A percentile compares a stretch with the other conserved stretches of the same genome.
Conservation (phyloP, 2,113 vertebrate genomes). For the Mionectes macconnelli region DNA sequence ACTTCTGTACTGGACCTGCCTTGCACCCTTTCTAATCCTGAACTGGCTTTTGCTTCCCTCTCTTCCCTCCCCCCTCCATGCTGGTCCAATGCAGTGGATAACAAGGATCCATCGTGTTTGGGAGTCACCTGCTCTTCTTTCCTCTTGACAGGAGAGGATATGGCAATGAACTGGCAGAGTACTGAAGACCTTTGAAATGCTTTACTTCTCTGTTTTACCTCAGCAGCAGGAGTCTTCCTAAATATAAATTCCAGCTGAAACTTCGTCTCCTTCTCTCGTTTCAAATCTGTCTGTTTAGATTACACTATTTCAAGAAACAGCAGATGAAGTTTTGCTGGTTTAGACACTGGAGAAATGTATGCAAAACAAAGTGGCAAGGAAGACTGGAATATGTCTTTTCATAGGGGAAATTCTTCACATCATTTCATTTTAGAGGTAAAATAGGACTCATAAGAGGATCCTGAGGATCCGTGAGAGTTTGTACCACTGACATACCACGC, state of each 20-base stretch:
- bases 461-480: fast-evolving
- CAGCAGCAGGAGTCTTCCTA: background rate
- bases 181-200: background rate
- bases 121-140: background rate
- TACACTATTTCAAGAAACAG: background rate
- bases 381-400: background rate
- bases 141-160: background rate
- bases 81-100: background rate
- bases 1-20: background rate
- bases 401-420: background rate
- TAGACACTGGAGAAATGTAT: background rate
- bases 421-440: background rate
- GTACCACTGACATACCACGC: background rate
- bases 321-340: background rate
- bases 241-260: background rate
- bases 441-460: background rate
- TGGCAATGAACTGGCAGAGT: background rate
- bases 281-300: background rate
- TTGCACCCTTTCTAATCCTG: background rate
- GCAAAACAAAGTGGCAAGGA: background rate
- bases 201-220: background rate
- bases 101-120: background rate
- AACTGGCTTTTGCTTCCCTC: background rate
- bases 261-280: background rate
- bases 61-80: fast-evolving